phyloP scores from a whole-genome alignment of 1,140 invertebrate genomes.

The Acyrthosiphon pisum region DNA sequence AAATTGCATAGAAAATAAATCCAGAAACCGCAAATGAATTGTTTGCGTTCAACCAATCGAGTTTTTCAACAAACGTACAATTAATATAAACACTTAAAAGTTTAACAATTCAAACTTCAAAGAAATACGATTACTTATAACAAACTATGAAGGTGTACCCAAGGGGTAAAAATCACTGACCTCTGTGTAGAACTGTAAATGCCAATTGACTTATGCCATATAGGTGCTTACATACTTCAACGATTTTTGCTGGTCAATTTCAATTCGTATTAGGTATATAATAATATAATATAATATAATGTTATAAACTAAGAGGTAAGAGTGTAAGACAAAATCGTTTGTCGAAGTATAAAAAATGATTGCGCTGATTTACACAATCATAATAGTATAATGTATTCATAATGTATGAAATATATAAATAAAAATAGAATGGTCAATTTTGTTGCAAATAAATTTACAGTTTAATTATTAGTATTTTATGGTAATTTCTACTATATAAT shows the following conservation, averaged over 20 bases:
- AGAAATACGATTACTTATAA: neutral
- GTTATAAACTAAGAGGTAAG: neutral
- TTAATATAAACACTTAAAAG: neutral
- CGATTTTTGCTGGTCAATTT: neutral
- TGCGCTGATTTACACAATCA: neutral
- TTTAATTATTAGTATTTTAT: neutral
- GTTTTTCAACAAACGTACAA: neutral
- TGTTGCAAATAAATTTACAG: neutral
- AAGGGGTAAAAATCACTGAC: neutral
- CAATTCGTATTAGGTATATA: neutral
- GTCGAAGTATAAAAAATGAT: neutral
- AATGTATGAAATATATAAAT: neutral
- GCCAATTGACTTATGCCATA: neutral
- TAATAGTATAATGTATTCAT: neutral
- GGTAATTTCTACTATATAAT: neutral
- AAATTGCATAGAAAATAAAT: neutral
- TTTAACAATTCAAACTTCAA: conserved; percentile 5
- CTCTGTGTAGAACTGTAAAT: neutral
- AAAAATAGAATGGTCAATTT: neutral
- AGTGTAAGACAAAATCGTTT: neutral
- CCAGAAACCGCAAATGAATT: neutral
- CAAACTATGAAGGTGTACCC: neutral
- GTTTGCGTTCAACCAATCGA: neutral
- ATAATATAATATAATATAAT: no score
- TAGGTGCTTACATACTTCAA: neutral